Conservation (phyloP, 2,113 vertebrate species). For the Peromyscus polionotus region DNA sequence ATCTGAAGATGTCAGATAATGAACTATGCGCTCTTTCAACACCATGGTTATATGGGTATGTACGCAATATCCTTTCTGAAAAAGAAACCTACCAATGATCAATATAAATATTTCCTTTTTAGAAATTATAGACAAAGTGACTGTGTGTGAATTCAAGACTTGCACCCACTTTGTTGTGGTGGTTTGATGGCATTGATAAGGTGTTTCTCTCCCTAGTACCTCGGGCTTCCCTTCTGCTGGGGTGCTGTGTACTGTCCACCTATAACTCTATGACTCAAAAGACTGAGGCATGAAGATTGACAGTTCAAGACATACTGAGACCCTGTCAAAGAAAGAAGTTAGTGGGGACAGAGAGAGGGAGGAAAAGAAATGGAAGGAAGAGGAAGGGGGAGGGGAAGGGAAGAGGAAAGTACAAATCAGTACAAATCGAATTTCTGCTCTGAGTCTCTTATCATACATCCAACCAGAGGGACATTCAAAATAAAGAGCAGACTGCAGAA, state of each 20-base stretch:
- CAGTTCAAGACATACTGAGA: background rate
- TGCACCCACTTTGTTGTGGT: background rate
- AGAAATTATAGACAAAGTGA: background rate
- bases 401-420: background rate
- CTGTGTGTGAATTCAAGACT: background rate
- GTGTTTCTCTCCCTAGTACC: background rate
- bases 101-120: background rate
- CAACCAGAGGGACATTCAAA: conserved; percentile 7
- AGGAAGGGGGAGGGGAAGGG: background rate
- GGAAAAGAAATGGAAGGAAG: background rate
- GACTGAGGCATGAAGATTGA: background rate
- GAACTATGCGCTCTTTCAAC: background rate
- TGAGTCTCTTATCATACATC: background rate
- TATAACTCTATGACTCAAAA: background rate
- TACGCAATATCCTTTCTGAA: background rate
- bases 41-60: background rate
- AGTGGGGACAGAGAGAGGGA: background rate
- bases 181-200: background rate
- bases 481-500: background rate
- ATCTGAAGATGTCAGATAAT: background rate
- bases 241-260: background rate
- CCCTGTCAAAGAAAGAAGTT: background rate
- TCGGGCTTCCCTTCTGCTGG: background rate
- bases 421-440: background rate
- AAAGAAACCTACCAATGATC: background rate